phyloP scores from a whole-genome alignment of 2,888 invertebrate species.

The Melanophora roralis region DNA sequence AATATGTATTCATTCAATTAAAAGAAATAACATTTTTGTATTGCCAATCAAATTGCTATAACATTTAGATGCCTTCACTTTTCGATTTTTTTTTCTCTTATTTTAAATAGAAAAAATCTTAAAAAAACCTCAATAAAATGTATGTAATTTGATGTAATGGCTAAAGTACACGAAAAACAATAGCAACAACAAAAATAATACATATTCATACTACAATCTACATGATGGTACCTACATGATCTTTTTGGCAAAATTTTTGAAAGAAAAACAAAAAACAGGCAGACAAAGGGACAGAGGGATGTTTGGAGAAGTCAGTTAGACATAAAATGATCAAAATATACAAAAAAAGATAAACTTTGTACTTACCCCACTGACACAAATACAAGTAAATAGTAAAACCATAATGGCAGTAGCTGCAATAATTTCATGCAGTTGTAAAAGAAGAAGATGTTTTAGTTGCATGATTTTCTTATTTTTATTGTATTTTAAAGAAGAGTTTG shows the following conservation, averaged over 20 bases:
- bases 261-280: not conserved
- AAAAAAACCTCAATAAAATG: constrained; percentile 58
- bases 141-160: constrained; percentile 57
- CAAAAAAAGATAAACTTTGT: constrained; percentile 39
- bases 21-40: constrained; percentile 35
- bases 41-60: constrained; percentile 57
- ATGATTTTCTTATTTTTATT: constrained; percentile 53
- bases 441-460: constrained; percentile 63
- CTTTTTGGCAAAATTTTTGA: constrained; percentile 37
- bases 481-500: constrained; percentile 35
- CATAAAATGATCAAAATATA: not conserved
- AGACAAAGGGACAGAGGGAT: not conserved
- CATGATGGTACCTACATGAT: too few species aligned
- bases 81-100: not conserved
- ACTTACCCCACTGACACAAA: constrained; percentile 78
- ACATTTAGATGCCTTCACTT: constrained; percentile 61
- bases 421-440: constrained; percentile 61
- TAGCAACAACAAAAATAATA: not conserved
- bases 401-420: constrained; percentile 68
- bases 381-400: constrained; percentile 74
- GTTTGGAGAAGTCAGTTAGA: not conserved
- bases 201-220: too few species aligned
- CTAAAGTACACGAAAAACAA: constrained; percentile 44
- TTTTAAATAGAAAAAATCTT: constrained; percentile 7
- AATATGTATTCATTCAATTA: constrained; percentile 30